phyloP scores from a whole-genome alignment of 2,113 vertebrate genomes.

The Takifugu bimaculatus region DNA sequence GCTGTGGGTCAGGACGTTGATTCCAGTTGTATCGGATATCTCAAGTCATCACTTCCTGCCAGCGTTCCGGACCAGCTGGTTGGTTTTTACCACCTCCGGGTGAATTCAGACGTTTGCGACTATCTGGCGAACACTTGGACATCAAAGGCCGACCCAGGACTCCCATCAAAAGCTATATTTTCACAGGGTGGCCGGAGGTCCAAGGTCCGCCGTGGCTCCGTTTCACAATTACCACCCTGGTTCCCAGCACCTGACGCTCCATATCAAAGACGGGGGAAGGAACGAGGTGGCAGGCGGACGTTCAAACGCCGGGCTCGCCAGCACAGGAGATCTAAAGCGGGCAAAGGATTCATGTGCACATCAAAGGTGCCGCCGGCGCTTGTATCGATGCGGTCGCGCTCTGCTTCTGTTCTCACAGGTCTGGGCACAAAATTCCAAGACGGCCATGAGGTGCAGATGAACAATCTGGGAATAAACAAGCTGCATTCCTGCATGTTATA shows the following conservation, averaged over 20 bases:
- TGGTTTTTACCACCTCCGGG: constrained; percentile 8
- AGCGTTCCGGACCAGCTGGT: not conserved
- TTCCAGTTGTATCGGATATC: no score
- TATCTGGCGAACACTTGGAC: constrained; percentile 16
- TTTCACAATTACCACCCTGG: not conserved
- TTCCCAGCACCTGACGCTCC: not conserved
- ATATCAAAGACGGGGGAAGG: not conserved
- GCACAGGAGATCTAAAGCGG: not conserved
- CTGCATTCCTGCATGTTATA: constrained; percentile 10
- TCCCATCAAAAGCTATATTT: constrained; percentile 17
- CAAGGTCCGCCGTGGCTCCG: not conserved
- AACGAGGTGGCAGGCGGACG: not conserved
- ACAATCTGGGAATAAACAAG: no score
- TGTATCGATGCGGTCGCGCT: no score
- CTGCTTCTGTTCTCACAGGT: not conserved
- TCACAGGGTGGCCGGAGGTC: constrained; percentile 2
- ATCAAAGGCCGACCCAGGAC: constrained; percentile 22
- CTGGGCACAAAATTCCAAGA: constrained; percentile 9
- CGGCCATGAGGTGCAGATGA: not conserved
- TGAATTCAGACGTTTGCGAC: constrained; percentile 1
- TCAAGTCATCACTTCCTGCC: no score
- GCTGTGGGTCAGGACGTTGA: no score
- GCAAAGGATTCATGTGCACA: not conserved
- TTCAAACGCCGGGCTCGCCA: not conserved
- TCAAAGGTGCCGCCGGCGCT: not conserved